These are phyloP conservation scores for Acleris cristana DNA, from an alignment of 2,888 invertebrate genomes.

Conservation along the genomic window DNA sequence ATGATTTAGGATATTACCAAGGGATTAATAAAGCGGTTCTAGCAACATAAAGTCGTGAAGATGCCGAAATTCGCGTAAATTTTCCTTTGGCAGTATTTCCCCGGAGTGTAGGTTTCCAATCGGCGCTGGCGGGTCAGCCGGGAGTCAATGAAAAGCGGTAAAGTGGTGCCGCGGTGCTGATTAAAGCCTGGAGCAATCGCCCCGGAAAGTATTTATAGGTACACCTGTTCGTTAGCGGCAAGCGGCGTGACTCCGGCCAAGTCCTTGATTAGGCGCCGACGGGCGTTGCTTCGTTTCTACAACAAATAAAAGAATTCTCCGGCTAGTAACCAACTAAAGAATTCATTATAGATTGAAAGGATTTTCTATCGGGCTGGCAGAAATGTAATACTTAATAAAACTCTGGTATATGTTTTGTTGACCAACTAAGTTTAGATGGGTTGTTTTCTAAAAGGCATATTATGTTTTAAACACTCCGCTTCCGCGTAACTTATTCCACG, in stretches of 20 bases:
- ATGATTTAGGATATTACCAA: conserved; percentile 23
- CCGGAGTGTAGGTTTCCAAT: conserved; percentile 78
- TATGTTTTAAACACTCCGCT: no score
- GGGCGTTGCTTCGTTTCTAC: conserved; percentile 75
- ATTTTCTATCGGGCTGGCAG: not conserved
- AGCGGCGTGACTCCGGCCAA: conserved; percentile 71
- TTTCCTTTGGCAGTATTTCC: conserved; percentile 69
- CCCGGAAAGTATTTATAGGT: conserved; percentile 83
- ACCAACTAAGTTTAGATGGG: no score
- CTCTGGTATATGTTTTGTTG: no score
- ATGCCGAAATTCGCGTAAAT: conserved; percentile 65
- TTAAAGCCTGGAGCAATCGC: conserved; percentile 83
- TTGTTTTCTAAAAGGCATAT: no score
- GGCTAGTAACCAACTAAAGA: conserved; percentile 61
- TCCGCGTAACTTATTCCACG: conserved; percentile 1
- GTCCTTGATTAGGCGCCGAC: conserved; percentile 83
- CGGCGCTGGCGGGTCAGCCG: conserved; percentile 74
- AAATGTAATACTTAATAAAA: not conserved
- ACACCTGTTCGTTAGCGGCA: conserved; percentile 83
- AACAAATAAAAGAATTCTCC: conserved; percentile 78
- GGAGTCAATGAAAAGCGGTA: conserved; percentile 82
- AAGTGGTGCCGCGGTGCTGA: conserved; percentile 80
- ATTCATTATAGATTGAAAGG: conserved; percentile 56
- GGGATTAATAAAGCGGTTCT: conserved; percentile 49
- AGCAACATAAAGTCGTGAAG: conserved; percentile 49